Evolutionary conservation across 1,140 invertebrate genomes (phyloP), one percentile per base, ranked within the genome.

Genomic region (Hyposmocoma kahamanoa): DNA sequence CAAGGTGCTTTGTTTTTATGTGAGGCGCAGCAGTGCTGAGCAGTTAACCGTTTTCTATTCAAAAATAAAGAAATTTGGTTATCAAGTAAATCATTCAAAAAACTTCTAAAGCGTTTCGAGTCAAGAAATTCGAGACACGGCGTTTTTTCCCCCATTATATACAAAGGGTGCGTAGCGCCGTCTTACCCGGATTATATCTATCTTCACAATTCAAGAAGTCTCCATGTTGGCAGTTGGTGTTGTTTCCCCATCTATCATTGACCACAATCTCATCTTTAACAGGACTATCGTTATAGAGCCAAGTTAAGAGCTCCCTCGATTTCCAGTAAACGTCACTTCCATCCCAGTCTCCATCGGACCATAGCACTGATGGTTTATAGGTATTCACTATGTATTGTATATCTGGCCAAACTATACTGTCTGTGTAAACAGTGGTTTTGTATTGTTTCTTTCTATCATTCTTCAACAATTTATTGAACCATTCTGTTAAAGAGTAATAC

Each of bases 221-320:
- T 18, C 97, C 97, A 87, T 98, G 97, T 60, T 93, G 88, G 53
- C 97, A 97, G 0, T 90, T 79, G 1, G 91, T 93, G 59, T 90
- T 90, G 15, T 84, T 88, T 2, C 97, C 96, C 95, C 95, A 97
- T 64, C 95, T 88, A 71, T 96, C 94, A 84, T 98, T 97, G 0
- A 92, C 92, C 0, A 98, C 95, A 5, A 99, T 90, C 4, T 90
- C 93, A 43, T 97, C 91, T 68, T 92, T 93, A 0, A 98, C 95
- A 0, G 97, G 96, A 78, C 96, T 98, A 5, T 97, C 92, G 76
- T 98, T 99, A 64, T 97, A 99, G 0, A 99, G 57, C 96, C 97
- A 99, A 5, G 97, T 92, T 1, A 99, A 85, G 61, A 96, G 92
- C 54, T 93, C 90, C 54, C 89, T 91, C 0, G 94, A 92, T 28